Evolutionary conservation across 2,888 invertebrate species (phyloP).

Genomic region (Chromoteleia sp.): DNA sequence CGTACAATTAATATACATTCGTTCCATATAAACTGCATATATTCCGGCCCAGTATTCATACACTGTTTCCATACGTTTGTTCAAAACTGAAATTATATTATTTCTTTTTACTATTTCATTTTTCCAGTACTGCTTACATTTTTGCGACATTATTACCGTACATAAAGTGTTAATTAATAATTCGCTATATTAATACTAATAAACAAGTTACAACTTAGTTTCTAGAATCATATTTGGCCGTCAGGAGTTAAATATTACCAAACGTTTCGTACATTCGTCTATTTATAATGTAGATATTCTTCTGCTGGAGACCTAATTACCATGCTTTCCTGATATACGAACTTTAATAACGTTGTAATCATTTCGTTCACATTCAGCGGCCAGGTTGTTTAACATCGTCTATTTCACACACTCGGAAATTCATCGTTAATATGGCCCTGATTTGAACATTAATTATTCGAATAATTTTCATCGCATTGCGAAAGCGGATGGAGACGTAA

Average conservation of each 20-base stretch:
- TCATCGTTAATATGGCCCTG: conserved; percentile 66
- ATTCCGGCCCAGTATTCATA: no score
- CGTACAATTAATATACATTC: no score
- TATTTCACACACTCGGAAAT: conserved; percentile 37
- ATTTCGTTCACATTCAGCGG: conserved; percentile 29
- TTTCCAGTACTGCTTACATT: no score
- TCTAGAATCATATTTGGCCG: no score
- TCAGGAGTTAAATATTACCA: background rate
- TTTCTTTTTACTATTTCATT: no score
- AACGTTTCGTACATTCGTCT: background rate
- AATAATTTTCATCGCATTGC: conserved; percentile 68
- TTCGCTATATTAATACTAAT: no score
- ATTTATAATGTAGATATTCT: conserved; percentile 9
- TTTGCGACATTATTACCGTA: no score
- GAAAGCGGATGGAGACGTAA: conserved; percentile 59
- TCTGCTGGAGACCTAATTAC: conserved; percentile 14
- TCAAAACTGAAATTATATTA: no score
- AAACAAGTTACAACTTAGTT: no score
- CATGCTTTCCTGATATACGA: conserved; percentile 3
- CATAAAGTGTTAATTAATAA: no score
- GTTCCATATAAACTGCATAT: no score
- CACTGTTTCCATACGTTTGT: no score
- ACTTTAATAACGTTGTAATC: conserved; percentile 32
- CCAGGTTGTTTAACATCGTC: conserved; percentile 14
- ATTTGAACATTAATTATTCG: conserved; percentile 73